phyloP scores from a whole-genome alignment of 2,797 vertebrate genomes.

The Pangasius djambal region DNA sequence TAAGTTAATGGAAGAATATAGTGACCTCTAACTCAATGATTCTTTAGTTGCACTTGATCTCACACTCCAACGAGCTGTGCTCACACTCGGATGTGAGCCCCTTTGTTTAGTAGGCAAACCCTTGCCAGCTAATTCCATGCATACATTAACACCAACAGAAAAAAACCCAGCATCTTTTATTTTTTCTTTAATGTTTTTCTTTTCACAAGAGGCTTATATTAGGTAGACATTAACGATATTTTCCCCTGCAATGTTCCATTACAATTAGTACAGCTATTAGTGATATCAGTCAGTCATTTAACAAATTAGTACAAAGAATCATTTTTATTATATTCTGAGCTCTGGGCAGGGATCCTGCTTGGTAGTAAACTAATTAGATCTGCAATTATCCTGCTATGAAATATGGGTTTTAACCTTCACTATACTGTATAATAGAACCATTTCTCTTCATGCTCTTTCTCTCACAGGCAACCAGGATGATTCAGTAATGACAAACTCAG shows the following conservation, averaged over 20 bases:
- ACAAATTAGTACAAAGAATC: slow-evolving; percentile 46
- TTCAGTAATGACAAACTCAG: not conserved
- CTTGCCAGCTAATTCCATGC: slow-evolving; percentile 52
- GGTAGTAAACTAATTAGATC: slow-evolving; percentile 58
- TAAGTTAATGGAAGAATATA: not conserved
- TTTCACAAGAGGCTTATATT: not conserved
- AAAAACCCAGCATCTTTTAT: not conserved
- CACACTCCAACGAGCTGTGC: slow-evolving; percentile 28
- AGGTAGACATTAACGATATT: not conserved
- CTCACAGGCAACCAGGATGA: not conserved
- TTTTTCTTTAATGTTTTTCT: not conserved
- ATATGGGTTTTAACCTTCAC: slow-evolving; percentile 43
- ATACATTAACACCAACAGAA: slow-evolving; percentile 17
- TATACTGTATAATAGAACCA: slow-evolving; percentile 25
- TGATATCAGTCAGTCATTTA: slow-evolving; percentile 50
- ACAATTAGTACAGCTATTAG: slow-evolving; percentile 56
- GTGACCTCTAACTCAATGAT: slow-evolving; percentile 5
- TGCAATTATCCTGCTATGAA: slow-evolving; percentile 46
- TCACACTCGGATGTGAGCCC: slow-evolving; percentile 43
- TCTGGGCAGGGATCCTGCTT: slow-evolving; percentile 48
- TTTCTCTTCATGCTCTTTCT: slow-evolving; percentile 1
- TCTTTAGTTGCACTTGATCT: slow-evolving; percentile 32
- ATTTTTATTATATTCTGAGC: slow-evolving; percentile 49
- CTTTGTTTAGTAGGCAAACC: slow-evolving; percentile 50
- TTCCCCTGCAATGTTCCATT: slow-evolving; percentile 15